These are phyloP conservation scores for Melipona beecheii DNA, from an alignment of 2,888 invertebrate species.

Conservation along the genomic window DNA sequence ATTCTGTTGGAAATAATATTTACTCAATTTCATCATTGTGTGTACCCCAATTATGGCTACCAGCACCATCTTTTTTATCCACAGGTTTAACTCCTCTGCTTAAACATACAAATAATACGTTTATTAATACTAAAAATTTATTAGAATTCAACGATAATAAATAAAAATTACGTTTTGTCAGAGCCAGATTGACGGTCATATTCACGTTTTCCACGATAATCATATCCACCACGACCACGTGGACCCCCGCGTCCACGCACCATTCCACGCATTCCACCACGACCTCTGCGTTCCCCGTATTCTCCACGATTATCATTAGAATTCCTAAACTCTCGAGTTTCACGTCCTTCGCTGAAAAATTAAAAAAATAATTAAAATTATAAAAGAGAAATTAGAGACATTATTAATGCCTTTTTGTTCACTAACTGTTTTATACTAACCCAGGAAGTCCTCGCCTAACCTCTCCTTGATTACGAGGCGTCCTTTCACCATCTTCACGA, in stretches of 20 bases:
- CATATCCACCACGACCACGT: constrained; percentile 85
- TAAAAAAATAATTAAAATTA: neutral
- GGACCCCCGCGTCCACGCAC: constrained; percentile 71
- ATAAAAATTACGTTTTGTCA: constrained; percentile 90
- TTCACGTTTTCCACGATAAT: constrained; percentile 94
- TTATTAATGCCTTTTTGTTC: neutral
- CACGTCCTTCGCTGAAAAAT: constrained; percentile 83
- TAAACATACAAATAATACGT: constrained; percentile 13
- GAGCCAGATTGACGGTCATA: constrained; percentile 98
- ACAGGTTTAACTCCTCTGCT: constrained; percentile 93
- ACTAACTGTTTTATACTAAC: constrained; percentile 65
- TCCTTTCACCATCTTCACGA: constrained; percentile 85
- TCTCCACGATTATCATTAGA: constrained; percentile 76
- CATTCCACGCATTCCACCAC: constrained; percentile 84
- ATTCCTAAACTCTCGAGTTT: constrained; percentile 80
- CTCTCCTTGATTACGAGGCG: constrained; percentile 77
- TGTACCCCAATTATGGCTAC: constrained; percentile 98
- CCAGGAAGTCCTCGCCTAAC: constrained; percentile 80
- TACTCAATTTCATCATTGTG: constrained; percentile 95
- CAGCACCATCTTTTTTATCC: constrained; percentile 97
- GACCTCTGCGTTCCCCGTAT: constrained; percentile 75
- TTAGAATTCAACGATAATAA: neutral
- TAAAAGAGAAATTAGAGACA: neutral
- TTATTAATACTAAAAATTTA: constrained; percentile 1
- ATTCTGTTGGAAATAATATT: constrained; percentile 76